Evolutionary conservation across 1,140 invertebrate genomes (phyloP), one percentile per base, ranked within the genome.

Genomic region (Drosophila micromelanica): DNA sequence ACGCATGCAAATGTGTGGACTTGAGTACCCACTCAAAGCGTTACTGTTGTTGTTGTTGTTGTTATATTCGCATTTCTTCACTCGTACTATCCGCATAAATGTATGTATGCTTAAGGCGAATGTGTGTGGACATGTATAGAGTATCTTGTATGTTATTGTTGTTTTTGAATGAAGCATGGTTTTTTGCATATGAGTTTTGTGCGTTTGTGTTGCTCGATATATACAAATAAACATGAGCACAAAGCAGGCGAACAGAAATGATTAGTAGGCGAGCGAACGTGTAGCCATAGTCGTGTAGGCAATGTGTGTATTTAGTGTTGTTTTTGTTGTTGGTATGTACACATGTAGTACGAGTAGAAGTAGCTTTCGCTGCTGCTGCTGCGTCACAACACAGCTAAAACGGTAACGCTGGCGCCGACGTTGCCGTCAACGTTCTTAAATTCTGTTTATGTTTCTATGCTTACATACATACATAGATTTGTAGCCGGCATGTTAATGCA

Each of bases 221-320:
- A 89, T 89, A 89, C 84, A 89, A 89, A 89, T 90, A 89, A 89
- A 89, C 84, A 89, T 89, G 87, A 89, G 85, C 85, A 74, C 73
- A 59, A 73, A 89, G 76, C 84, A 89, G 84, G 84, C 85, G 84
- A 69, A 62, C 84, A 89, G 84, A 56, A 89, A 80, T 73, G 76
- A 89, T 89, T 89, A 87, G 85, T 84, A 87, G 48, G 76, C 69
- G 40, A 72, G 62, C 72, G 64, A 35, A 35, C 32, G 32, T 35
- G 8, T 75, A 45, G 54, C 13, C 48, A 73, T 71, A 45, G 17
- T 51, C 54, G 51, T 63, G 68, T 72, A 74, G 72, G 43, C 76
- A 61, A 46, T 40, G 27, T 61, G 27, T 61, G 64, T 51, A 35
- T 62, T 45, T 56, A 48, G n/a, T 48, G 62, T 48, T 60, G 80